phyloP scores from a whole-genome alignment of 2,113 vertebrate genomes.

The Amblyopsis rosae region DNA sequence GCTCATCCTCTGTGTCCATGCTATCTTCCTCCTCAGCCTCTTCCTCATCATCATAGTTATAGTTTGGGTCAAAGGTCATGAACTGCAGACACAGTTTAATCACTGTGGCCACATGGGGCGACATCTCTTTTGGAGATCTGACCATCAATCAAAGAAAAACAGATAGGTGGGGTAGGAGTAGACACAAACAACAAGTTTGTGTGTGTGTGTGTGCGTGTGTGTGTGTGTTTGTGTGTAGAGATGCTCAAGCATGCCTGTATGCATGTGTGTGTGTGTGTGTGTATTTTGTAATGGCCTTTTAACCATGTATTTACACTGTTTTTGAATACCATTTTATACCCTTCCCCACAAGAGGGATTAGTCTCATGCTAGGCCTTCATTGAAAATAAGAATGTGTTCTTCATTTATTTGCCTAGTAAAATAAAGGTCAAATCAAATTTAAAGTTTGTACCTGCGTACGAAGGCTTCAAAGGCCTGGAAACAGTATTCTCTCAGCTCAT shows the following conservation, averaged over 20 bases:
- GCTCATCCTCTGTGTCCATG: conserved; percentile 87
- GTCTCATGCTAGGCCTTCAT: too few relatives aligned
- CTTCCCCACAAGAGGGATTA: too few relatives aligned
- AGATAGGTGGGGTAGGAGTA: not conserved
- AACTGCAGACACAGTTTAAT: conserved; percentile 89
- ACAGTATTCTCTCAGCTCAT: conserved; percentile 91
- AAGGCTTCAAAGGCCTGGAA: conserved; percentile 94
- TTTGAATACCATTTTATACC: too few relatives aligned
- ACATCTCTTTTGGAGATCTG: conserved; percentile 94
- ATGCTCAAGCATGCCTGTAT: conserved; percentile 4
- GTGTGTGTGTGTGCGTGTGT: not conserved
- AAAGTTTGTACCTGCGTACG: conserved; percentile 79
- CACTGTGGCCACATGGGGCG: conserved; percentile 81
- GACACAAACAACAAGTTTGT: not conserved
- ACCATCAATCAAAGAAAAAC: not conserved
- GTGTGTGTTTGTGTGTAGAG: not conserved
- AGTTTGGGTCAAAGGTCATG: conserved; percentile 92
- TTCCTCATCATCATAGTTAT: conserved; percentile 87
- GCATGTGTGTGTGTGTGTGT: too few relatives aligned
- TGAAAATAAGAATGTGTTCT: too few relatives aligned
- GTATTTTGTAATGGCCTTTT: conserved; percentile 32
- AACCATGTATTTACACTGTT: too few relatives aligned
- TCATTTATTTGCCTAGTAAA: too few relatives aligned
- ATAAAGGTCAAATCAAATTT: too few relatives aligned
- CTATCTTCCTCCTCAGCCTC: conserved; percentile 78